These are phyloP conservation scores for Sclerurus mexicanus DNA, from an alignment of 2,113 vertebrate genomes.

Conservation along the genomic window DNA sequence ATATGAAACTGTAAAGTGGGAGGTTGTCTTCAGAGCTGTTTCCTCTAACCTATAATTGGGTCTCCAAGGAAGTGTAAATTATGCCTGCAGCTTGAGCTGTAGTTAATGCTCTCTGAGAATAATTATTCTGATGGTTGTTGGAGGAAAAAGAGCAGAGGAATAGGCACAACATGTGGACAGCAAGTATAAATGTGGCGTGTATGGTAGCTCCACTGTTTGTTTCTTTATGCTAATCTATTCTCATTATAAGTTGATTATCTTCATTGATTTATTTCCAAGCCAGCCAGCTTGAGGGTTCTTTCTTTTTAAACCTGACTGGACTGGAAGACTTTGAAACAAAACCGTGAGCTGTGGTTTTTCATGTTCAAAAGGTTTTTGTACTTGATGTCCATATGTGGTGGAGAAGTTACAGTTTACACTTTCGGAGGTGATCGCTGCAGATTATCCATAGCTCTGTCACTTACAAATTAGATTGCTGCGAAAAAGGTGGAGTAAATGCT, in stretches of 20 bases:
- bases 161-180: conserved; percentile 3
- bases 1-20: conserved; percentile 34
- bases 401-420: not conserved
- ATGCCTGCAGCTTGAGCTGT: conserved; percentile 57
- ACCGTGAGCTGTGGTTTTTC: not conserved
- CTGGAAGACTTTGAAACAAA: not conserved
- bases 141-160: conserved; percentile 18
- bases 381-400: not conserved
- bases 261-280: conserved; percentile 15
- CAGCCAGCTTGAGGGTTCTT: not conserved
- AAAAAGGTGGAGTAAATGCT: not conserved
- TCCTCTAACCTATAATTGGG: conserved; percentile 73
- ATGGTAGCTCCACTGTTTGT: not conserved
- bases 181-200: not conserved
- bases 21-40: conserved; percentile 61
- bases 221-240: conserved; percentile 15
- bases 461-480: not conserved
- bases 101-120: conserved; percentile 70
- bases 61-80: conserved; percentile 70
- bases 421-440: not conserved
- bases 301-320: not conserved
- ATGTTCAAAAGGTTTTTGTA: not conserved
- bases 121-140: conserved; percentile 65
- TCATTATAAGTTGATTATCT: not conserved
- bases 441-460: not conserved